These are phyloP conservation scores for Syngnathus scovelli DNA, from an alignment of 2,113 vertebrate species.

Conservation along the genomic window DNA sequence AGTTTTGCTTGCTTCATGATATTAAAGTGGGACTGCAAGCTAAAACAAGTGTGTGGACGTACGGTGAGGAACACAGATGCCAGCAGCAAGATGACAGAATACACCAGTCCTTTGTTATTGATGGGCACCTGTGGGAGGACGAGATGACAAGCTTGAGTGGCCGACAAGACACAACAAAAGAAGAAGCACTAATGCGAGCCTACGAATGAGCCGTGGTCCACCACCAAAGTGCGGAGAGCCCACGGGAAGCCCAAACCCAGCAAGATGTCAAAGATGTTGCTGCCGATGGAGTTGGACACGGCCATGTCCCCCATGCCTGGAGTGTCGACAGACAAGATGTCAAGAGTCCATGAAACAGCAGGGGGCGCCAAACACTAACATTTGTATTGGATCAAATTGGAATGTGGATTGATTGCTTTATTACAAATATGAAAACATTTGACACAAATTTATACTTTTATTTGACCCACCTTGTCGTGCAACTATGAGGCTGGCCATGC, in stretches of 20 bases:
- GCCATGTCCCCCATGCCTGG: slow-evolving; percentile 79
- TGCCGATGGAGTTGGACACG: slow-evolving; percentile 77
- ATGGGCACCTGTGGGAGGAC: slow-evolving; percentile 62
- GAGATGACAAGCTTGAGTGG: neutral
- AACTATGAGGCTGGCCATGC: slow-evolving; percentile 78
- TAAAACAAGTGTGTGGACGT: slow-evolving; percentile 27
- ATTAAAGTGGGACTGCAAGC: no score
- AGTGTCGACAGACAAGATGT: slow-evolving; percentile 8
- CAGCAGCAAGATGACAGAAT: slow-evolving; percentile 75
- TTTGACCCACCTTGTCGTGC: slow-evolving; percentile 69
- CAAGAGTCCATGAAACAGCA: neutral
- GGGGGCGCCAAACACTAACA: no score
- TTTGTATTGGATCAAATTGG: no score
- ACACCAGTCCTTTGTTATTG: slow-evolving; percentile 77
- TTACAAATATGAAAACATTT: no score
- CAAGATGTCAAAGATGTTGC: slow-evolving; percentile 79
- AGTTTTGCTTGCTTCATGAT: neutral
- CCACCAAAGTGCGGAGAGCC: slow-evolving; percentile 72
- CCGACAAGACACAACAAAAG: neutral
- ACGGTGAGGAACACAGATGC: slow-evolving; percentile 77
- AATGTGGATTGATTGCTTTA: no score
- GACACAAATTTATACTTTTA: no score
- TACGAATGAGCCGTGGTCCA: slow-evolving; percentile 70
- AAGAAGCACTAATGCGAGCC: slow-evolving; percentile 5
- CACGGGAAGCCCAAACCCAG: slow-evolving; percentile 76